Conservation (phyloP, 2,797 vertebrate species). For the Halcyon chelicuti region DNA sequence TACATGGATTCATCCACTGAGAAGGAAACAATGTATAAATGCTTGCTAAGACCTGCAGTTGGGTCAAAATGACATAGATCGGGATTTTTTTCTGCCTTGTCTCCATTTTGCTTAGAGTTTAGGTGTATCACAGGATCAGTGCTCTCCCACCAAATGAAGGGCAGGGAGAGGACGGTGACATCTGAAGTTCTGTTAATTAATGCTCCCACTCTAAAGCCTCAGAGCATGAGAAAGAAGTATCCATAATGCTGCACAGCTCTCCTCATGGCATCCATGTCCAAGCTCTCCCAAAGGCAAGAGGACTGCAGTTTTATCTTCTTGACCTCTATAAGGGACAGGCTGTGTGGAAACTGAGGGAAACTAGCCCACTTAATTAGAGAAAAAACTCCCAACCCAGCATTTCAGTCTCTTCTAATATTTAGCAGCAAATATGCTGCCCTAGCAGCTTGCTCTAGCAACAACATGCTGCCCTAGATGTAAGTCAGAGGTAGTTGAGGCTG, state of each 20-base stretch:
- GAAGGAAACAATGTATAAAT: background rate
- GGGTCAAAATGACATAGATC: background rate
- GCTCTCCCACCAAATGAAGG: too few species aligned
- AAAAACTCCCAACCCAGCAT: background rate
- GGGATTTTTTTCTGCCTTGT: background rate
- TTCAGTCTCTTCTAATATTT: background rate
- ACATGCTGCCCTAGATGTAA: background rate
- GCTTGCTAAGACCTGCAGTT: background rate
- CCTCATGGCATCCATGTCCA: rapidly evolving
- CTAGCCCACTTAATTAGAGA: background rate
- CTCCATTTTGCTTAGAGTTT: background rate
- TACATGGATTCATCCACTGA: background rate
- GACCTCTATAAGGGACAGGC: background rate
- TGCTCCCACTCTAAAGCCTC: background rate
- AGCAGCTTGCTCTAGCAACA: too few species aligned
- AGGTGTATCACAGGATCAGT: background rate
- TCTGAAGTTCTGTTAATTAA: background rate
- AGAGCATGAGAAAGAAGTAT: background rate
- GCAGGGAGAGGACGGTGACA: background rate
- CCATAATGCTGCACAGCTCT: background rate
- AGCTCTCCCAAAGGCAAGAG: background rate
- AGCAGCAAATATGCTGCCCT: background rate
- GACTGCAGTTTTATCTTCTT: background rate
- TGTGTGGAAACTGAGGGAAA: background rate
- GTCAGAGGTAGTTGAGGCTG: background rate